phyloP scores from a whole-genome alignment of 2,113 vertebrate species.

The Microcebus lehilahytsara region DNA sequence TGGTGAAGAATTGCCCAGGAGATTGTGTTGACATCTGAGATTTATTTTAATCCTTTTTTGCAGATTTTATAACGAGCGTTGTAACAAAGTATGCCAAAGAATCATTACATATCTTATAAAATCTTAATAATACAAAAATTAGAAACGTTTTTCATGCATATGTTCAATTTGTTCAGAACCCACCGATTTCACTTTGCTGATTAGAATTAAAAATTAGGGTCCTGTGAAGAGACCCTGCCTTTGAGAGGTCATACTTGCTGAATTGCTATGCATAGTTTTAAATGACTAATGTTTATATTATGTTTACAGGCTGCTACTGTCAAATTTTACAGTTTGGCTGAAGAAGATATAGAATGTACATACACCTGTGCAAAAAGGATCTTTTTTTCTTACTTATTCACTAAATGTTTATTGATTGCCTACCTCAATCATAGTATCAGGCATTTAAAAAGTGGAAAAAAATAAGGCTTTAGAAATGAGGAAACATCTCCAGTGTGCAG shows the following conservation, averaged over 20 bases:
- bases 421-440: not conserved
- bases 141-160: conserved; percentile 73
- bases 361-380: not conserved
- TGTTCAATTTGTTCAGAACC: conserved; percentile 63
- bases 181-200: conserved; percentile 18
- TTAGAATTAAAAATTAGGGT: not conserved
- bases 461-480: not conserved
- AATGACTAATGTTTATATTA: not conserved
- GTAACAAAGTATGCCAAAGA: conserved; percentile 67
- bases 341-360: not conserved
- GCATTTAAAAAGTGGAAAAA: not conserved
- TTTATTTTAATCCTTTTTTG: conserved; percentile 76
- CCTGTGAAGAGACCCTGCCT: not conserved
- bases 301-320: not conserved
- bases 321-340: not conserved
- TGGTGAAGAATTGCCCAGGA: conserved; percentile 70
- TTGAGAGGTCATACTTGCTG: not conserved
- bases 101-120: conserved; percentile 78
- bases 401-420: not conserved
- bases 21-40: conserved; percentile 76
- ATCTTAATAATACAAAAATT: conserved; percentile 79
- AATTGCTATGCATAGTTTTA: not conserved
- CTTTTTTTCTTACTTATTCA: not conserved
- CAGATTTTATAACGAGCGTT: conserved; percentile 70
- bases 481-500: not conserved